Evolutionary conservation across 2,113 vertebrate species (phyloP).

Genomic region (Carassius auratus): DNA sequence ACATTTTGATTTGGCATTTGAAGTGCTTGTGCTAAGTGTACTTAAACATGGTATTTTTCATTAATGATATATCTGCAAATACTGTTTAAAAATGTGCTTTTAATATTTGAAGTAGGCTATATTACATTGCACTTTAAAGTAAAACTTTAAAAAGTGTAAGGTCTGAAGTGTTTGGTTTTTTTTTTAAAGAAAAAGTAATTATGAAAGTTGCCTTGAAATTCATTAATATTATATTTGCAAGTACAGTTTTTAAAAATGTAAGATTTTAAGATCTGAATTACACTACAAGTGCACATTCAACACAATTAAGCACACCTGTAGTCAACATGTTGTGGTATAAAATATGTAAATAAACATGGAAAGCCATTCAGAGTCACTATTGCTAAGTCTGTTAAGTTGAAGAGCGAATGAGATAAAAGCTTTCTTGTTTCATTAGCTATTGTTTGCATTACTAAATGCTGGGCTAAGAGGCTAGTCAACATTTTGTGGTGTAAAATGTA

Average conservation of each 20-base stretch:
- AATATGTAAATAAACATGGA: not conserved
- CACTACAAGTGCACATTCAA: not conserved
- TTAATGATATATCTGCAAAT: too few relatives aligned
- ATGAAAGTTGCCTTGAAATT: not conserved
- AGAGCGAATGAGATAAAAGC: not conserved
- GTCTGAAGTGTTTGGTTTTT: too few relatives aligned
- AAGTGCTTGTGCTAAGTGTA: not conserved
- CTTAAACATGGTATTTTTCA: not conserved
- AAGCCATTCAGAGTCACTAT: not conserved
- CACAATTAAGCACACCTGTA: not conserved
- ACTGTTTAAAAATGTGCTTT: too few relatives aligned
- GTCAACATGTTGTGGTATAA: not conserved
- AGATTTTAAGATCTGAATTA: not conserved
- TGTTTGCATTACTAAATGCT: conserved; percentile 13
- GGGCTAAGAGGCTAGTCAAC: not conserved
- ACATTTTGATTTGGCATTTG: not conserved
- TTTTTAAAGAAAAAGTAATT: not conserved
- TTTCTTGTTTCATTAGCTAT: conserved; percentile 17
- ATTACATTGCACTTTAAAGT: too few relatives aligned
- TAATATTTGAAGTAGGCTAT: too few relatives aligned
- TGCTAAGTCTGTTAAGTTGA: conserved; percentile 14
- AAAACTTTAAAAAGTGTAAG: not conserved
- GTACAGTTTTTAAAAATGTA: not conserved
- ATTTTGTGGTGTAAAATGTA: not conserved
- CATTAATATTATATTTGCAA: not conserved